Conservation (phyloP, 2,797 vertebrate genomes). For the Aulostomus chinensis region DNA sequence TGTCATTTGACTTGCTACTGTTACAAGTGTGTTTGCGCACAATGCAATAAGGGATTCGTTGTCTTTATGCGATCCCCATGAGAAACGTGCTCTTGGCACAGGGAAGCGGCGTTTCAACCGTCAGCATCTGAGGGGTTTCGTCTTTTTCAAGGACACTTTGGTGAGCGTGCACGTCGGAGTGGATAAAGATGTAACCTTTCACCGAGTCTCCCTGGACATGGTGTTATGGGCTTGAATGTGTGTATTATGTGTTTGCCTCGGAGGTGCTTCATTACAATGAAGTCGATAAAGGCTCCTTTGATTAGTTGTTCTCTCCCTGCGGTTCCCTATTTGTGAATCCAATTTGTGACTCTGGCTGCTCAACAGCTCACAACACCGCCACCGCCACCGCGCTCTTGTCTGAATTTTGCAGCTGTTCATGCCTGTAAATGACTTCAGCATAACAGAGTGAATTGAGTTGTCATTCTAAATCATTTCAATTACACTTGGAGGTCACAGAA, state of each 20-base stretch:
- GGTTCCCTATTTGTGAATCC: constrained; percentile 38
- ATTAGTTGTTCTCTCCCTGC: constrained; percentile 21
- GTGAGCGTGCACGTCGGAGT: neutral
- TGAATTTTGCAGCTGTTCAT: constrained; percentile 33
- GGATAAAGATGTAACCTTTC: constrained; percentile 2
- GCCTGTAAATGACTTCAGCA: constrained; percentile 37
- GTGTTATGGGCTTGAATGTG: neutral
- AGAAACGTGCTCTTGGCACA: neutral
- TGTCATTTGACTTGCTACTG: no score
- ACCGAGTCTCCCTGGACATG: neutral
- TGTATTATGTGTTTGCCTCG: constrained; percentile 1
- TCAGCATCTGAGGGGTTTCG: neutral
- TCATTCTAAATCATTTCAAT: constrained; percentile 54
- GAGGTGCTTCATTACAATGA: constrained; percentile 21
- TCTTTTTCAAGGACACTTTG: constrained; percentile 24
- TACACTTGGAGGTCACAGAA: constrained; percentile 47
- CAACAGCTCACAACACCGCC: constrained; percentile 4
- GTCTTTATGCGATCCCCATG: neutral
- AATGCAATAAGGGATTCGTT: constrained; percentile 3
- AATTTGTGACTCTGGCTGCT: constrained; percentile 36
- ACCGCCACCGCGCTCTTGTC: neutral
- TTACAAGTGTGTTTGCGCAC: no score
- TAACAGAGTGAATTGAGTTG: constrained; percentile 32
- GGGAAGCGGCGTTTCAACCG: no score
- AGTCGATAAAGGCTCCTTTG: constrained; percentile 24